phyloP scores from a whole-genome alignment of 2,797 vertebrate genomes.

The Syncerus caffer region DNA sequence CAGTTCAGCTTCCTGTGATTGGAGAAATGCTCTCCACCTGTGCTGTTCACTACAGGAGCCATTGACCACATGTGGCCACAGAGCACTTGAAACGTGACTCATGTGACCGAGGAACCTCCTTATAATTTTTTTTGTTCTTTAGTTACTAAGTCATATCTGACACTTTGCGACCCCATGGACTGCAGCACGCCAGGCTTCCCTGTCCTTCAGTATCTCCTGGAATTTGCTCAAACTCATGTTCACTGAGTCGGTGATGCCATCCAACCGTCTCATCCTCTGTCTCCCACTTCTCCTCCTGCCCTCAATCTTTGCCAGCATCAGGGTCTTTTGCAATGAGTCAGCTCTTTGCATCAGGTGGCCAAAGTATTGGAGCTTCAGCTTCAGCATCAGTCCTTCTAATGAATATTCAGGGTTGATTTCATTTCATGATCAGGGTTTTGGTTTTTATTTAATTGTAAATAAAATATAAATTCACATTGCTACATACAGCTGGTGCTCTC shows the following conservation, averaged over 20 bases:
- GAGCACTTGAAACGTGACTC: not conserved
- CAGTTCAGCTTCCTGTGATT: rapidly evolving
- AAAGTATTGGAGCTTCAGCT: not conserved
- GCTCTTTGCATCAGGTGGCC: not conserved
- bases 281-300: not conserved
- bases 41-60: rapidly evolving
- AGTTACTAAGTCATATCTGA: not conserved
- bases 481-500: rapidly evolving
- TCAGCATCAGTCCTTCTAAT: not conserved
- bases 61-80: rapidly evolving
- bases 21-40: not conserved
- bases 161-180: not conserved
- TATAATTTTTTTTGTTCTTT: not conserved
- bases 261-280: not conserved
- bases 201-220: not conserved
- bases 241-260: not conserved
- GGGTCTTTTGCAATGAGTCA: not conserved
- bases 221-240: not conserved
- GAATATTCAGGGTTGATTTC: not conserved
- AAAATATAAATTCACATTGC: not conserved
- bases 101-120: not conserved
- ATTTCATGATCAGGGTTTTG: not conserved
- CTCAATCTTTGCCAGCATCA: not conserved
- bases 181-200: not conserved
- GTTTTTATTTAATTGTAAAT: not conserved